Evolutionary conservation across 2,113 vertebrate species (phyloP), one percentile per base, ranked within the genome.

Genomic region (Phaethornis superciliosus): DNA sequence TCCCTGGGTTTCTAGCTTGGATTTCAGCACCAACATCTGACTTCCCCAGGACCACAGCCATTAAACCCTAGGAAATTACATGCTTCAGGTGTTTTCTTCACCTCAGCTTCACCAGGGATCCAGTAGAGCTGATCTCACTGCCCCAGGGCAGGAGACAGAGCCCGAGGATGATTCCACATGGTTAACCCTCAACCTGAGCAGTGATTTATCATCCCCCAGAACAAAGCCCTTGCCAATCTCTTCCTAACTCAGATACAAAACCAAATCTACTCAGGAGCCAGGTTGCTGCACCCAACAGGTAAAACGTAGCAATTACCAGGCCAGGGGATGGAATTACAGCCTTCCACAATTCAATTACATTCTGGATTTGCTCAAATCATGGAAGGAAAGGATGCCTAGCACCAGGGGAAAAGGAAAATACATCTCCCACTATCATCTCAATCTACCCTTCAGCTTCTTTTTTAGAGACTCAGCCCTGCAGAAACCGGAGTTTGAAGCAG

Each of bases 261-360:
- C 33, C 89, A 88, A 94, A 94, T 81, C 91, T 83, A 62, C 89
- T 88, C 22, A 6, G 80, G 78, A 95, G 93, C 87, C 89, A 83
- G 46, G 85, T 78, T 14, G 8, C 82, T 81, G 82, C 2, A 11
- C 86, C 88, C 72, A 59, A 15, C 89, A 94, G 86, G 88, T 84
- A 95, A 93, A 96, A 88, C 1, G 4, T 90, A 95, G 93, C 86
- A n/a, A 91, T 95, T 94, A 91, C 52, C 55, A 30, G 26, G 86
- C 89, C 88, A 91, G 94, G 35, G 95, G 90, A 96, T 95, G 33
- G 51, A 93, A 94, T 96, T 94, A 94, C 76, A 95, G 91, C 91
- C 55, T 79, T 77, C 75, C 64, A 85, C 72, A 93, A 94, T 84
- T 86, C 64, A 91, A 94, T 96, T 94, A 95, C 93, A 79, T 47